Evolutionary conservation across 1,140 invertebrate genomes (phyloP).

Genomic region (Antheraea pernyi): DNA sequence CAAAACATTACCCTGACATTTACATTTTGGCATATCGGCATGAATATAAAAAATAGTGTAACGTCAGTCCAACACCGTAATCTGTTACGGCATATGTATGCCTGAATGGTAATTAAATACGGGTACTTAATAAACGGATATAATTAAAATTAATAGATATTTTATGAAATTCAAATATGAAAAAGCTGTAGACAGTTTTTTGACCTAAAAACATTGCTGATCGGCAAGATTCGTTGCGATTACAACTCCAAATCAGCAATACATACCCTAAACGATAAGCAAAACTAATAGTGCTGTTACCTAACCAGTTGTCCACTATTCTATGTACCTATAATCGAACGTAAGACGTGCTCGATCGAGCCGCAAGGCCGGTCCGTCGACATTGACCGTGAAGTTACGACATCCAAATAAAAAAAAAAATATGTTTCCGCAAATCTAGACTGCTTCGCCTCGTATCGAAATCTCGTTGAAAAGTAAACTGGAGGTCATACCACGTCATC

Average conservation of each 20-base stretch:
- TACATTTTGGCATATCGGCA: too few relatives aligned
- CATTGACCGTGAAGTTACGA: constrained; percentile 73
- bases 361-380: constrained; percentile 65
- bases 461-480: constrained; percentile 35
- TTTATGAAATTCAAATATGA: too few relatives aligned
- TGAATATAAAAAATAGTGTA: too few relatives aligned
- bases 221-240: constrained; percentile 25
- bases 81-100: too few relatives aligned
- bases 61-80: too few relatives aligned
- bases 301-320: constrained; percentile 56
- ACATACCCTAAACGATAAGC: constrained; percentile 37
- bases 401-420: constrained; percentile 62
- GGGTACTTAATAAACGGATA: too few relatives aligned
- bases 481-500: constrained; percentile 29
- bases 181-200: neutral
- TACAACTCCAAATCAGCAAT: constrained; percentile 1
- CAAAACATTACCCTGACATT: too few relatives aligned
- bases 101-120: too few relatives aligned
- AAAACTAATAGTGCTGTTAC: constrained; percentile 60
- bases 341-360: constrained; percentile 56
- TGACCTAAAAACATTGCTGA: constrained; percentile 4
- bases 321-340: constrained; percentile 34
- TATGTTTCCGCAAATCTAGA: constrained; percentile 68
- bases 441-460: constrained; percentile 32
- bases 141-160: too few relatives aligned